Conservation (phyloP, 2,888 invertebrate genomes). For the Coremacera marginata region DNA sequence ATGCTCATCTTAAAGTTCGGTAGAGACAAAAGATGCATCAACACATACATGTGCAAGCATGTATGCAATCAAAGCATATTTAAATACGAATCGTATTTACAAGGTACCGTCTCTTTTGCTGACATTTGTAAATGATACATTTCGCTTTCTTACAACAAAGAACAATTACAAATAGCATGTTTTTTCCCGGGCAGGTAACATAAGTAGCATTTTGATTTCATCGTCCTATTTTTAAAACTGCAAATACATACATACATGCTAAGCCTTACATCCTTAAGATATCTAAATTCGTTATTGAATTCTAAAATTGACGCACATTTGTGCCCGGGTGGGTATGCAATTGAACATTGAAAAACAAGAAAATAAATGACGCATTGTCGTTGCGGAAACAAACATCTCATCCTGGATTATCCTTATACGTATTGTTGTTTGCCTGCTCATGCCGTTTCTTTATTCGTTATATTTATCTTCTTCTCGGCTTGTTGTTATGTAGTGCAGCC, state of each 20-base stretch:
- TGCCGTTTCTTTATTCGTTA: slow-evolving; percentile 8
- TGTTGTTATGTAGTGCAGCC: neutral
- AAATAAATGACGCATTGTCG: slow-evolving; percentile 4
- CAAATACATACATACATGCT: neutral
- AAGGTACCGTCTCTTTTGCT: neutral
- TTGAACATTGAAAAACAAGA: no score
- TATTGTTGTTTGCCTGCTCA: neutral
- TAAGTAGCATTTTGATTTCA: neutral
- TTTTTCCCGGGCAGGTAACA: no score
- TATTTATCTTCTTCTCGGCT: neutral
- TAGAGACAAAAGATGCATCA: neutral
- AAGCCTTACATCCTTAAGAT: neutral
- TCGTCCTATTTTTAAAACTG: neutral
- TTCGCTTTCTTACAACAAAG: neutral
- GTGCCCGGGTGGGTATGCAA: neutral
- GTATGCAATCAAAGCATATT: neutral
- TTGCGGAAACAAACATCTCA: slow-evolving; percentile 26
- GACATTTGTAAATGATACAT: neutral
- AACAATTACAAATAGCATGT: no score
- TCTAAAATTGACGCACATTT: neutral
- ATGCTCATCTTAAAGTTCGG: no score
- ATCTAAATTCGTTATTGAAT: neutral
- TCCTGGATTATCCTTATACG: slow-evolving; percentile 26
- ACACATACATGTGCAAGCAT: neutral
- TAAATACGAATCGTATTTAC: neutral